Conservation (phyloP, 2,797 vertebrate genomes). For the Hafferia zeledoni region DNA sequence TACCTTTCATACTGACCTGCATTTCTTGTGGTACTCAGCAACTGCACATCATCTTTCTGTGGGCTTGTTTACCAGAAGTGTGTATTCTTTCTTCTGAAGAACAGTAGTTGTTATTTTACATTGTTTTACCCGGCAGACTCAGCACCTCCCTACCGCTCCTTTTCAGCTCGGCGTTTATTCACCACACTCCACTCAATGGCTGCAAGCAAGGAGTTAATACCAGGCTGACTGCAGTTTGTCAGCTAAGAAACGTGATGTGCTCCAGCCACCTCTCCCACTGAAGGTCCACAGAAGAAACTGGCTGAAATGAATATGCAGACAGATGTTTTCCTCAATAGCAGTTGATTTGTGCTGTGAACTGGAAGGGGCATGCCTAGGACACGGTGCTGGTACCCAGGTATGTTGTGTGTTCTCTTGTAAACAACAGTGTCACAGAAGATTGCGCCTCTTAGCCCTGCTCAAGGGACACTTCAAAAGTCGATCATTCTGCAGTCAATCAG, state of each 20-base stretch:
- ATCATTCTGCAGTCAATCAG: not conserved
- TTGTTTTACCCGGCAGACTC: not conserved
- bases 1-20: not conserved
- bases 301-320: not conserved
- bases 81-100: not conserved
- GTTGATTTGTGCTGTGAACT: not conserved
- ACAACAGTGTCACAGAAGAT: not conserved
- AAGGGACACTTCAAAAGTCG: not conserved
- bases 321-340: not conserved
- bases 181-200: not conserved
- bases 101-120: not conserved
- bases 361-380: not conserved
- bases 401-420: fast-evolving
- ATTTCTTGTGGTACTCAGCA: not conserved
- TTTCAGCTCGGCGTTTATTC: not conserved
- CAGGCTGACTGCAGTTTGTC: not conserved
- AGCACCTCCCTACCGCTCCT: not conserved
- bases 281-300: not conserved
- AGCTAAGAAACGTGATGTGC: fast-evolving
- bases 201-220: not conserved
- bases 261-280: not conserved
- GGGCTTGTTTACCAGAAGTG: not conserved
- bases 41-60: not conserved
- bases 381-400: not conserved
- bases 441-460: not conserved